A percentile compares a stretch with the other conserved stretches of the same genome.
Conservation (phyloP, 2,888 invertebrate genomes). For the Lissocephala sabroskyi region DNA sequence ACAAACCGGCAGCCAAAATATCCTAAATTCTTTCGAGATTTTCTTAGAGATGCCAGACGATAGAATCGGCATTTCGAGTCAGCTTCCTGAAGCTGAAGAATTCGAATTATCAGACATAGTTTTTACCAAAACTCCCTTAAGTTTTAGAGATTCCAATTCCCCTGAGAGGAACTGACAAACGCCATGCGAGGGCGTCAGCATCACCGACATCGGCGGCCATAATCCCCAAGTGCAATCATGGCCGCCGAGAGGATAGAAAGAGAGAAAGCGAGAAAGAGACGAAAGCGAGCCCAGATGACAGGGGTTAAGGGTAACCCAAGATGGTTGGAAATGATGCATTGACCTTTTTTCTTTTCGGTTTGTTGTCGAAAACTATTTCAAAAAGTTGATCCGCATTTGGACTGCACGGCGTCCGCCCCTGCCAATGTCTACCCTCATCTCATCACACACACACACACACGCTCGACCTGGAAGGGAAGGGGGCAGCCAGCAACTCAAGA, state of each 20-base stretch:
- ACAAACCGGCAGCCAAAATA: too few relatives aligned
- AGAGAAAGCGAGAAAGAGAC: neutral
- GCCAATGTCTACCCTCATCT: neutral
- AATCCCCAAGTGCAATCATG: neutral
- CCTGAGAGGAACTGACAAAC: too few relatives aligned
- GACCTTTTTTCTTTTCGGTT: constrained; percentile 35
- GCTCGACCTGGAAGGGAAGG: too few relatives aligned
- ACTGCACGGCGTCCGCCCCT: constrained; percentile 9
- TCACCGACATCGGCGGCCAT: neutral
- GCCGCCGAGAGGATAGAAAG: neutral
- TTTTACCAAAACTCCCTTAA: too few relatives aligned
- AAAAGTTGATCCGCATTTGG: constrained; percentile 21
- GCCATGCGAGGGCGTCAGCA: too few relatives aligned
- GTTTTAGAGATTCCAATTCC: too few relatives aligned
- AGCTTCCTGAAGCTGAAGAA: too few relatives aligned
- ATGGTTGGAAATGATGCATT: constrained; percentile 45
- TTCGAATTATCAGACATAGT: too few relatives aligned
- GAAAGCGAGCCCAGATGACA: too few relatives aligned
- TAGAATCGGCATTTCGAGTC: too few relatives aligned
- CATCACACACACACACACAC: constrained; percentile 4
- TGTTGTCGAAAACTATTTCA: constrained; percentile 35
- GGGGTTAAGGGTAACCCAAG: constrained; percentile 12
- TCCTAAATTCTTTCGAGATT: too few relatives aligned
- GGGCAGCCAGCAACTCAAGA: constrained; percentile 20
- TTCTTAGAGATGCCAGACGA: too few relatives aligned